Evolutionary conservation across 2,888 invertebrate genomes (phyloP).

Genomic region (Lepidochrysops patricia): DNA sequence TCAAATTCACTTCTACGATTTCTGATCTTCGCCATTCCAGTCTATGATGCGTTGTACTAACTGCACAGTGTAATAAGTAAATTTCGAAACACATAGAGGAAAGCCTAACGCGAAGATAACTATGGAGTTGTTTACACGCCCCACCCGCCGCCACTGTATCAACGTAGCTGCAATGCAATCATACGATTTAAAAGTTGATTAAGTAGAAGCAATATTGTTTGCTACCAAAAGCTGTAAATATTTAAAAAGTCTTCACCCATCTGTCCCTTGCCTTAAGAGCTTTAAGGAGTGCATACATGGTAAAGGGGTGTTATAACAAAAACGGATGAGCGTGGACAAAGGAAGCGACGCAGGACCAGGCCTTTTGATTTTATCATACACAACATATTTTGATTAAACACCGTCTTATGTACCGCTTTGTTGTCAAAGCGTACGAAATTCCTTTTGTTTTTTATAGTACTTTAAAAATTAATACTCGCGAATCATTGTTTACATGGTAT

Average conservation of each 20-base stretch:
- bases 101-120: no score
- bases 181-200: no score
- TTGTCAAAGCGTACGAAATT: slow-evolving; percentile 16
- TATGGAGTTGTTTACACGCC: no score
- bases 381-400: slow-evolving; percentile 69
- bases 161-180: no score
- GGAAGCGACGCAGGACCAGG: slow-evolving; percentile 58
- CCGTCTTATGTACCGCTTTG: slow-evolving; percentile 31
- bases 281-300: slow-evolving; percentile 58
- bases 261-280: slow-evolving; percentile 29
- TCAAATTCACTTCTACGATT: no score
- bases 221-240: no score
- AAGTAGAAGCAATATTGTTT: no score
- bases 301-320: slow-evolving; percentile 72
- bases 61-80: no score
- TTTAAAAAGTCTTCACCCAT: neutral
- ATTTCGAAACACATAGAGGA: no score
- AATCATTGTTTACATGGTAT: neutral
- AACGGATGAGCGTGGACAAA: slow-evolving; percentile 72
- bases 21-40: no score
- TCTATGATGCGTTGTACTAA: no score
- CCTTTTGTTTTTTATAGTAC: slow-evolving; percentile 3
- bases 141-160: no score
- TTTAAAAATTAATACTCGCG: neutral
- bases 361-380: slow-evolving; percentile 63